phyloP scores from a whole-genome alignment of 2,797 vertebrate genomes.

The Carapus acus region DNA sequence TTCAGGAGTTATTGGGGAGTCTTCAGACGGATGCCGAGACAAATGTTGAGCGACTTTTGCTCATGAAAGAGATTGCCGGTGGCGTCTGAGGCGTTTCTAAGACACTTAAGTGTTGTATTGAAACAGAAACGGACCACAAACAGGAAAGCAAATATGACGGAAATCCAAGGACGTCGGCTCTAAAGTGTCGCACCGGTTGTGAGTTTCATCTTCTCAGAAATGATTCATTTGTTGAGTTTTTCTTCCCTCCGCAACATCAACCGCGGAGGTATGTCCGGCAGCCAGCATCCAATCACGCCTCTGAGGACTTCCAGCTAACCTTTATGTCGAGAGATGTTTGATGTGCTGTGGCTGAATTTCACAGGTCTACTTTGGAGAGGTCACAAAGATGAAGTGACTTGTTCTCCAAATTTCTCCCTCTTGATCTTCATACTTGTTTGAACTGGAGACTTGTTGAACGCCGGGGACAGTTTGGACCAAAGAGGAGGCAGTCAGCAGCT shows the following conservation, averaged over 20 bases:
- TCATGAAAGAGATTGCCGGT: background rate
- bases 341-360: conserved; percentile 17
- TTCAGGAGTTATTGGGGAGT: conserved; percentile 7
- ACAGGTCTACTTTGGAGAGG: conserved; percentile 8
- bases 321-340: conserved; percentile 18
- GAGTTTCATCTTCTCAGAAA: background rate
- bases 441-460: conserved; percentile 22
- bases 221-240: background rate
- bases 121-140: too few species aligned
- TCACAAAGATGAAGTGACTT: conserved; percentile 14
- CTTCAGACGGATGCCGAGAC: background rate
- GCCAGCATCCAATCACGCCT: conserved; percentile 33
- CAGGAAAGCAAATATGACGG: too few species aligned
- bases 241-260: conserved; percentile 23
- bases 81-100: background rate
- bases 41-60: background rate
- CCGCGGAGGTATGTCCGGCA: conserved; percentile 13
- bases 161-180: background rate
- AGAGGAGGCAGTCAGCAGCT: too few species aligned
- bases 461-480: conserved; percentile 34
- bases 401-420: conserved; percentile 9
- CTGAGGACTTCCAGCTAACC: conserved; percentile 38
- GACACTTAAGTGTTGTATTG: background rate
- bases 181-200: too few species aligned
- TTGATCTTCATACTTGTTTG: conserved; percentile 5